Evolutionary conservation across 2,113 vertebrate genomes (phyloP), one percentile per base, ranked within the genome.

Genomic region (Origma solitaria): DNA sequence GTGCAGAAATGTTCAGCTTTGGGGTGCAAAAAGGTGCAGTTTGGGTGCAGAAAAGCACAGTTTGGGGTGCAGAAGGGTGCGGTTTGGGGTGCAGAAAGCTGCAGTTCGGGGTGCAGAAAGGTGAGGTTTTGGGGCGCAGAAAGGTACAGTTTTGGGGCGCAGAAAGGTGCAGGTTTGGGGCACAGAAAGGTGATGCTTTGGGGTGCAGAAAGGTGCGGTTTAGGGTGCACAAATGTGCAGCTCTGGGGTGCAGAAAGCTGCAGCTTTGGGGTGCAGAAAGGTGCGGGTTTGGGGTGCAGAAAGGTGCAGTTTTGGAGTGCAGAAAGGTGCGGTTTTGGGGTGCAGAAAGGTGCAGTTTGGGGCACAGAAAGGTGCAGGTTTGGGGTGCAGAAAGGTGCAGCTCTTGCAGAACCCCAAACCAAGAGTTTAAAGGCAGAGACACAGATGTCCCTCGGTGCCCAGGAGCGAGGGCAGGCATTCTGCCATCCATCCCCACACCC

Each of bases 401-500:
- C 42, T 35, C 33, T 33, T 12, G 38, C 11, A 21, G 61, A 9
- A 27, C 19, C 38, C 40, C 58, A 72, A 30, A 20, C 7, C 21
- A 2, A 35, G 54, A 49, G 37, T 21, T 76, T 44, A 50, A 23
- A 50, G 65, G 30, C 62, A 23, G 53, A 20, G 49, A 51, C 47
- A 13, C 50, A 15, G 35, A 4, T 6, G 45, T 33, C 50, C 44
- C 62, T 28, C 2, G 5, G 75, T 30, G 8, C 18, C 60, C 86
- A 80, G 68, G 22, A 57, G 54, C 4, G 35, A 38, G 40, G 31
- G 44, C 44, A n/a, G 73, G 57, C 0, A 0, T 0, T 7, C 24
- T 19, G 78, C 24, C 50, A 70, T 19, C 56, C 57, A 53, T 22
- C 51, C n/a, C 8, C 2, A 15, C 56, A 10, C 13, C 56, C 18